Evolutionary conservation across 2,888 invertebrate species (phyloP), one percentile per base, ranked within the genome.

Genomic region (Catocala sponsa): DNA sequence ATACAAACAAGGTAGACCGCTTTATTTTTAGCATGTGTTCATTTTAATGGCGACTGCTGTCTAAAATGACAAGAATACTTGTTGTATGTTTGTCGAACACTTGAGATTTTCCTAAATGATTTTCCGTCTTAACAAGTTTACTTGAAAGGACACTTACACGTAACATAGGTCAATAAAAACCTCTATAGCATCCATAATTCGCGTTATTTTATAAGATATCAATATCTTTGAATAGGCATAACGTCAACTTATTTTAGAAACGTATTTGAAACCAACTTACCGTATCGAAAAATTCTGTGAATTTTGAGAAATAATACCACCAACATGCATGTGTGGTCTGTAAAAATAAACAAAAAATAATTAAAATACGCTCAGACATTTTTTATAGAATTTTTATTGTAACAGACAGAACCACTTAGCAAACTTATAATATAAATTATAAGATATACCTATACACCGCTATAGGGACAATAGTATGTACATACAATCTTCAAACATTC

Each of bases 291-390:
- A 99, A 97, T 91, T 99, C 99, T 61, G 98, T 97, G 90, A 99
- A 98, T 91, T 99, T 99, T 35, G 98, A 98, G 83, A 99, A 96
- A 89, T 97, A 98, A 84, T 98, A 99, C 98, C 98, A 98, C 98
- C 98, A 99, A 85, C 98, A 98, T 41, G 97, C 98, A 42, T 89
- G 85, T 4, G 97, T 97, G 95, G 98, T 98, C 98, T 98, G 94
- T 53, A 86, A 91, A 81, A 51, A 68, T 74, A 68, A 49, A 78
- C 7, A 65, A 59, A 50, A 9, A 41, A 72, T 32, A 42, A 47
- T 5, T 44, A 52, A 46, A 25, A 11, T 25, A 25, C 25, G 4
- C 25, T 25, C 2, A 25, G 25, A 25, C 25, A 25, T 25, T 25
- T 15, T 25, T 25, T 25, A 25, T 25, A 25, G 25, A 4, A 25